phyloP scores from a whole-genome alignment of 2,797 vertebrate species.

The Eleutherodactylus coqui region DNA sequence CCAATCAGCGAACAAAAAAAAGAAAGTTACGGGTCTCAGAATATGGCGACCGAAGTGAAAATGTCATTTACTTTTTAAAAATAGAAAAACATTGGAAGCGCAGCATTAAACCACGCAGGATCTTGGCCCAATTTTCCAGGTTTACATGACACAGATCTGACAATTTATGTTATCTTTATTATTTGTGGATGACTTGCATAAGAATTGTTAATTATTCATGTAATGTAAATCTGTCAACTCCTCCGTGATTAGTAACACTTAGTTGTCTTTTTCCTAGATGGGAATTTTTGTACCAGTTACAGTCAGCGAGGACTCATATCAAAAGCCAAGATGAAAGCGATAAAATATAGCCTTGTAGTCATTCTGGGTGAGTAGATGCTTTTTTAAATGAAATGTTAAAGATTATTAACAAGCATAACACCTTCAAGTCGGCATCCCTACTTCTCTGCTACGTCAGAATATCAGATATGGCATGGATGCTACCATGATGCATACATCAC shows the following conservation, averaged over 20 bases:
- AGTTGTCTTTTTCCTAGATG: conserved; percentile 67
- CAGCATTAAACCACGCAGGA: no score
- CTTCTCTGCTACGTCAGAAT: not conserved
- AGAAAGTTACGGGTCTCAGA: no score
- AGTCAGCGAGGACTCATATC: conserved; percentile 73
- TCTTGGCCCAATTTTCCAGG: not conserved
- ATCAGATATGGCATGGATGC: not conserved
- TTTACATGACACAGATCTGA: not conserved
- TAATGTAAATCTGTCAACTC: not conserved
- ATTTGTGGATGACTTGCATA: not conserved
- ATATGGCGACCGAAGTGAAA: no score
- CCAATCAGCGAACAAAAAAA: no score
- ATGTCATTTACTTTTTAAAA: no score
- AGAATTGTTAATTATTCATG: not conserved
- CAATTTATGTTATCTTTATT: not conserved
- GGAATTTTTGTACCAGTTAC: conserved; percentile 71
- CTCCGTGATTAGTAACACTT: not conserved
- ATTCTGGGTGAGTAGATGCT: conserved; percentile 74
- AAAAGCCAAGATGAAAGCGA: conserved; percentile 77
- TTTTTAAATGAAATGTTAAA: not conserved
- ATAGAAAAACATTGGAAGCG: no score
- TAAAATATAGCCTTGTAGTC: conserved; percentile 77
- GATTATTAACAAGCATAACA: not conserved
- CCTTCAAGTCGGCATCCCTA: not conserved
- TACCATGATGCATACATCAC: not conserved